These are phyloP conservation scores for Aspidiotus rigidus DNA, from an alignment of 2,888 invertebrate genomes.

Conservation along the genomic window DNA sequence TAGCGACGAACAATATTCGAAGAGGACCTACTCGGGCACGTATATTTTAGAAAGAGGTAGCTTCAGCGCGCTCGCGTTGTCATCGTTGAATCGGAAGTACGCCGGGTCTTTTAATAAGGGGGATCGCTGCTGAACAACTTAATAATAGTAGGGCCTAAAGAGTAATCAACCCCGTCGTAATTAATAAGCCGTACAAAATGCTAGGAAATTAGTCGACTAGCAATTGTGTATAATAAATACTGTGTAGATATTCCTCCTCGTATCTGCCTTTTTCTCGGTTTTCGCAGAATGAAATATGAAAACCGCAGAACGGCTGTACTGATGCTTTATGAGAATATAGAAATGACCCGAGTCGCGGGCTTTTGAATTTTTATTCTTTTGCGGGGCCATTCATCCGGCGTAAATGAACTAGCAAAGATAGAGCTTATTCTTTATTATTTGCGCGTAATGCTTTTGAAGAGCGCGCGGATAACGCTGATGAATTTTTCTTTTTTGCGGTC, in stretches of 20 bases:
- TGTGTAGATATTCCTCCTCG: neutral
- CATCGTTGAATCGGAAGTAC: slow-evolving; percentile 27
- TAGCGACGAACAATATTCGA: slow-evolving; percentile 30
- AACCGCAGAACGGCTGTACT: neutral
- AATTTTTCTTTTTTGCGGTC: no score
- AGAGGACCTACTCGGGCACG: slow-evolving; percentile 29
- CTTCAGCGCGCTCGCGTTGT: slow-evolving; percentile 5
- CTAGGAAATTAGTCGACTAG: slow-evolving; percentile 22
- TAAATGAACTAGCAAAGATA: no score
- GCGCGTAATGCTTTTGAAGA: no score
- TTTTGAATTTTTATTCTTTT: no score
- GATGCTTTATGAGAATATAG: no score
- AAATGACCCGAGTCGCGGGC: no score
- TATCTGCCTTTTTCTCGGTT: neutral
- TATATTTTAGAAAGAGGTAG: slow-evolving; percentile 22
- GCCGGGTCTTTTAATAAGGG: slow-evolving; percentile 26
- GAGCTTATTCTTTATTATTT: no score
- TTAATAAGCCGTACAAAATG: slow-evolving; percentile 33
- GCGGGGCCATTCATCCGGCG: no score
- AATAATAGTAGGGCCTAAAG: slow-evolving; percentile 30
- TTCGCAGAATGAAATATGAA: neutral
- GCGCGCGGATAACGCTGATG: no score
- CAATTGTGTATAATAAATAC: neutral
- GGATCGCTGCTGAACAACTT: slow-evolving; percentile 33
- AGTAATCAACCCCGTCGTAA: slow-evolving; percentile 33